Base-by-base conservation (phyloP, 2,113 vertebrate genomes). In the Sceloporus tristichus region DNA sequence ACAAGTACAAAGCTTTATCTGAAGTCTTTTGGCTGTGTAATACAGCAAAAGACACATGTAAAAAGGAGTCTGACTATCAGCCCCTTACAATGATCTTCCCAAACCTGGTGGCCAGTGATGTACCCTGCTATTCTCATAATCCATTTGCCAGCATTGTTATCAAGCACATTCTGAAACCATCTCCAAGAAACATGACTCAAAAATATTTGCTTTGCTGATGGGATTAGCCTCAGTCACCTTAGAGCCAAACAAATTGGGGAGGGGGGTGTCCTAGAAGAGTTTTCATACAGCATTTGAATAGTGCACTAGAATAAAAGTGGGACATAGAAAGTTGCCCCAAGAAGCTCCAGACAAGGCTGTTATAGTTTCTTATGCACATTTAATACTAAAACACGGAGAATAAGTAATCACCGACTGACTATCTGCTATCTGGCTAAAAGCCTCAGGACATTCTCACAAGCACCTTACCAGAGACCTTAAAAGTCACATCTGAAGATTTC, bases 401-500 rank as follows among this genome's bases (percentile, higher is more conserved):
- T 29, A 29, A 25, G 38, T 16, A 42, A 53, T 56, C 42, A 79
- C 54, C 62, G 25, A 40, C n/a, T 73, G 40, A 54, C 74, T 82
- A 38, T 83, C 21, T 75, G 29, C 23, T 11, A 42, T 53, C n/a
- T 10, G 18, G 62, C n/a, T 70, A 40, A 83, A 82, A 82, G 9
- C 7, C 86, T 40, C 48, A 53, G 59, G 27, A 66, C 27, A 66
- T 53, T 23, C 40, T 23, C 54, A 73, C 34, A 82, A 75, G 29
- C 62, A 56, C 27, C 29, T 9, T 19, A 29, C 54, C 21, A 38
- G 21, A 78, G n/a, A 29, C 54, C 27, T 77, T 54, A 83, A 16
- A 83, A 88, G 81, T 40, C 81, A 88, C 48, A 77, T 83, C 85
- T 18, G 0, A 87, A 59, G 53, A 27, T 62, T 70, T 80, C 66